A percentile compares a stretch with the other conserved stretches of the same genome.
phyloP scores from a whole-genome alignment of 2,888 invertebrate species.

The Asteroscopus sphinx region DNA sequence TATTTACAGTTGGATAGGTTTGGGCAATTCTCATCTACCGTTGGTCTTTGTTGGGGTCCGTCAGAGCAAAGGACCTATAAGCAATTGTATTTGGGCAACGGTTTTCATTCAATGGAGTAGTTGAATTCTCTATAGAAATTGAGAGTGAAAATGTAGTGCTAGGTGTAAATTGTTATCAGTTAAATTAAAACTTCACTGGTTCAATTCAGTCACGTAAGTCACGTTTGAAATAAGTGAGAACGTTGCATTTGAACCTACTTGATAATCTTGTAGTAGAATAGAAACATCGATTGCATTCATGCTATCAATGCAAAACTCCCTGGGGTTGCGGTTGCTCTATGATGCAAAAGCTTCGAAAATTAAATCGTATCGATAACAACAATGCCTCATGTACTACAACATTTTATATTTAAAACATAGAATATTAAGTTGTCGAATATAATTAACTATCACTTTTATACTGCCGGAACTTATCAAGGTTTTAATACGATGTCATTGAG shows the following conservation, averaged over 20 bases:
- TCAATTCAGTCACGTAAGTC: no score
- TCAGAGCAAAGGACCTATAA: constrained; percentile 15
- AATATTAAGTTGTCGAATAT: constrained; percentile 15
- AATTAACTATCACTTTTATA: constrained; percentile 40
- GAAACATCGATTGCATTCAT: no score
- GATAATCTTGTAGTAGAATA: no score
- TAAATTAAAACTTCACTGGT: neutral
- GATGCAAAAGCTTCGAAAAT: neutral
- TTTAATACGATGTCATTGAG: constrained; percentile 34
- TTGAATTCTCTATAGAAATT: neutral
- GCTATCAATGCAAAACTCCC: no score
- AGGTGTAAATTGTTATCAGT: neutral
- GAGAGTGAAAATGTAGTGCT: neutral
- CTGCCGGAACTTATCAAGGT: constrained; percentile 41
- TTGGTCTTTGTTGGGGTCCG: constrained; percentile 15
- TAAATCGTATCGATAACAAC: neutral
- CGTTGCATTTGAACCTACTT: no score
- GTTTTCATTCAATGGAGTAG: constrained; percentile 12
- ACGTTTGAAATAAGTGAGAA: no score
- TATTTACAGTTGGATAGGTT: constrained; percentile 24
- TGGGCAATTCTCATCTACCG: constrained; percentile 23
- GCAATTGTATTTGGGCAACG: constrained; percentile 36
- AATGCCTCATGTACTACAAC: neutral
- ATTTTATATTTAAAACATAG: constrained; percentile 4
- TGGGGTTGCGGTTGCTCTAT: no score